Evolutionary conservation across 2,113 vertebrate species (phyloP), one percentile per base, ranked within the genome.

Genomic region (Apistogramma diplotaenia): DNA sequence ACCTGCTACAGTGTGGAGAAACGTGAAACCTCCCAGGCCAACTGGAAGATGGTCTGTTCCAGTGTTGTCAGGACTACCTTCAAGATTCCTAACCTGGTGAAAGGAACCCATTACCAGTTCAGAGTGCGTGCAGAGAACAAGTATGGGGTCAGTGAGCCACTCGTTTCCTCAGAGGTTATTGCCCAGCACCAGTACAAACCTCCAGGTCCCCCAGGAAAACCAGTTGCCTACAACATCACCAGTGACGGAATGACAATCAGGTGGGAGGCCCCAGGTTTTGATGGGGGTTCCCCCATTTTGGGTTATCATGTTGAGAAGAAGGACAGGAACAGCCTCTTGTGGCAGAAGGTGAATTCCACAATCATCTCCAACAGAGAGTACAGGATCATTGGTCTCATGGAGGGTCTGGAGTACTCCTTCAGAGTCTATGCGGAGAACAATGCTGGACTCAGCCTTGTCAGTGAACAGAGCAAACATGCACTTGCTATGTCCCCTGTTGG

Each of bases 221-320:
- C 98, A 77, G 94, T 99, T 67, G 95, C 97, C 65, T 99, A 94
- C 91, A 99, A 99, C 5, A 57, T 99, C 78, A 99, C 97, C 4
- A 96, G 97, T 90, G 98, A 99, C 89, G 98, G 98, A 84, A 99
- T 99, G 97, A 97, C 96, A 54, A 96, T 99, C 77, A 96, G 94
- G 81, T 99, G 98, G 98, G 98, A 99, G 91, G 97, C 97, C 75
- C 98, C 98, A 0, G 92, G 91, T 46, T 99, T 97, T 79, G 97
- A 99, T 40, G 98, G 98, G 11, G 98, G 98, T 78, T 97, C 98
- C 74, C 97, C 98, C 84, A 94, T 99, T 89, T 95, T 95, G 87
- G 98, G 98, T 79, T 99, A 97, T 87, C 96, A 99, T 19, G 96
- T 99, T 83, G 98, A 99, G 93, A 99, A 98, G 95, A 99, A 99